Evolutionary conservation across 2,888 invertebrate species (phyloP), one percentile per base, ranked within the genome.

Genomic region (Hybos culiciformis): DNA sequence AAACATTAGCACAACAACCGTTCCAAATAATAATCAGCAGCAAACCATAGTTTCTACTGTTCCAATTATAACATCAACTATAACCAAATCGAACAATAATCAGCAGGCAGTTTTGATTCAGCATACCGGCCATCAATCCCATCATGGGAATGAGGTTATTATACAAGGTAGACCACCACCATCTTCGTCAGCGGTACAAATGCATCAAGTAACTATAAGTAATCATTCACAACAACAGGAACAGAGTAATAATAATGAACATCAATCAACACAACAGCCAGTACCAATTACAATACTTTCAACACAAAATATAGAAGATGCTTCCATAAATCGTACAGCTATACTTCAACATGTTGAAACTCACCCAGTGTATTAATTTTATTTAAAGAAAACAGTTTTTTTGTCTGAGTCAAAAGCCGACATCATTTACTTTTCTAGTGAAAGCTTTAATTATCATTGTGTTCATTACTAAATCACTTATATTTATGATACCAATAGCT

Each of bases 231-330:
- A 41, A 29, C 43, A 43, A n/a, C 46, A 46, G 26, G 20, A 40
- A 7, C 21, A 19, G 8, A 21, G 23, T 19, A 40, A 36, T 17
- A 23, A 33, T 33, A 46, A 40, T 37, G 32, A 32, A 8, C 32
- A 32, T 6, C 36, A 42, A 34, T 23, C 33, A 39, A 39, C 42
- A 12, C 46, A 57, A 33, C 61, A 60, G 45, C 60, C 59, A 48
- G 62, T 62, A 55, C 65, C 63, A 40, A 61, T 64, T 43, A 61
- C 65, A 44, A 52, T 64, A 44, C 63, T 64, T n/a, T n/a, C n/a
- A n/a, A n/a, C n/a, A 50, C 56, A 56, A 54, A 31, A 42, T 31
- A 55, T 59, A 44, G 64, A 65, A 56, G 61, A 63, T 8, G 57
- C 61, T 48, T 59, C 58, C 37, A 50, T 65, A 54, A 63, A 64